phyloP scores from a whole-genome alignment of 2,113 vertebrate species.

The Lophochroa leadbeateri region DNA sequence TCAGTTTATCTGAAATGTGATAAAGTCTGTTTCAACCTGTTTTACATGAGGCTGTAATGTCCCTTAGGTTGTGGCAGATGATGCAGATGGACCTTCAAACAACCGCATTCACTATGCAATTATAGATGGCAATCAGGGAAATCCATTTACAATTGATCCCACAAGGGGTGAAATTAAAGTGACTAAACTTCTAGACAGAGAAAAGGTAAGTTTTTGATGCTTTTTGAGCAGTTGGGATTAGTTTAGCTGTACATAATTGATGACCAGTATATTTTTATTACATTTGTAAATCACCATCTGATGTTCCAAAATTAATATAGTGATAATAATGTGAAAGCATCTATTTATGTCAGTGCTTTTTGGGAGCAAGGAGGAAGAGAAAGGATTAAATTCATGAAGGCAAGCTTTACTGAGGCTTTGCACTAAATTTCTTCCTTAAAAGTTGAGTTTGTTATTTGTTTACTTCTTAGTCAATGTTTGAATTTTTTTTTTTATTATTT shows the following conservation, averaged over 20 bases:
- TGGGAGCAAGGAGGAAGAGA: background rate
- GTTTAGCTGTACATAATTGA: background rate
- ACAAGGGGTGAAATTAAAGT: slow-evolving; percentile 89
- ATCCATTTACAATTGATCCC: slow-evolving; percentile 90
- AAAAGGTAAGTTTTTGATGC: slow-evolving; percentile 77
- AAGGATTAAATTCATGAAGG: background rate
- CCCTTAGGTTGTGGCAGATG: slow-evolving; percentile 89
- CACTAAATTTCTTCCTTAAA: background rate
- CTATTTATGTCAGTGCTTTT: background rate
- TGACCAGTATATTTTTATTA: background rate
- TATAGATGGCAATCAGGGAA: slow-evolving; percentile 90
- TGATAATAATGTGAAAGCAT: background rate
- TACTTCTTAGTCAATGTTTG: background rate
- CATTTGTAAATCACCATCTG: background rate
- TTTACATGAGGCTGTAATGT: slow-evolving; percentile 10
- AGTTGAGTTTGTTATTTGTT: background rate
- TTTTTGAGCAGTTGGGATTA: background rate
- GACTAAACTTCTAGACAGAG: slow-evolving; percentile 90
- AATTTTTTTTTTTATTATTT: background rate
- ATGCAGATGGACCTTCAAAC: slow-evolving; percentile 88
- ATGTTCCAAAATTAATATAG: background rate
- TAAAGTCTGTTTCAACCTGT: background rate
- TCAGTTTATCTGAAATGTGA: background rate
- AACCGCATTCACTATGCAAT: slow-evolving; percentile 88
- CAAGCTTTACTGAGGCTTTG: background rate